Evolutionary conservation across 2,888 invertebrate species (phyloP).

Genomic region (Corbicula japonica): DNA sequence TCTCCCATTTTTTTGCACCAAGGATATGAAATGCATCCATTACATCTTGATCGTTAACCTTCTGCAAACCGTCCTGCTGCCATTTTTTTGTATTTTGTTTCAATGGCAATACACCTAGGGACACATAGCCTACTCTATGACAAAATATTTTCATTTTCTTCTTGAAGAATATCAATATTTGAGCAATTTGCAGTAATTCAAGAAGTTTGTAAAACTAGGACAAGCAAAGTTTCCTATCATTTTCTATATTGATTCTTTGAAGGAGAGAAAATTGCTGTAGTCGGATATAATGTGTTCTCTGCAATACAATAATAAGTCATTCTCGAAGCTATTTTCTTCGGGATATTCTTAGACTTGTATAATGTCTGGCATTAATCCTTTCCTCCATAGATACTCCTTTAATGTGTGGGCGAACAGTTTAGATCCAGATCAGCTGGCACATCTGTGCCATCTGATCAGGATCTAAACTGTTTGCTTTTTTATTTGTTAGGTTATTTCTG

Average conservation of each 20-base stretch:
- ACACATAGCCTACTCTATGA: constrained; percentile 58
- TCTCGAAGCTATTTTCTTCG: background rate
- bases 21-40: no score
- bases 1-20: no score
- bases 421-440: no score
- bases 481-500: no score
- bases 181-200: constrained; percentile 69
- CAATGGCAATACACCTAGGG: constrained; percentile 41
- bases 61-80: no score
- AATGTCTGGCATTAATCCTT: no score
- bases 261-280: constrained; percentile 31
- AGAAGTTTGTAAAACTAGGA: constrained; percentile 48
- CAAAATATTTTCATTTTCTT: constrained; percentile 70
- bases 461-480: no score
- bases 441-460: no score
- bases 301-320: constrained; percentile 31
- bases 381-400: no score
- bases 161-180: constrained; percentile 64
- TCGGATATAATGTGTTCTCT: constrained; percentile 31
- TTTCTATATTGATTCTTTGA: constrained; percentile 39
- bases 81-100: no score
- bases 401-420: no score
- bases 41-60: no score
- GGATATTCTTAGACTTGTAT: background rate
- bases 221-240: constrained; percentile 35